Evolutionary conservation across 2,113 vertebrate genomes (phyloP), one percentile per base, ranked within the genome.

Genomic region (Hypocryptadius cinnamomeus): DNA sequence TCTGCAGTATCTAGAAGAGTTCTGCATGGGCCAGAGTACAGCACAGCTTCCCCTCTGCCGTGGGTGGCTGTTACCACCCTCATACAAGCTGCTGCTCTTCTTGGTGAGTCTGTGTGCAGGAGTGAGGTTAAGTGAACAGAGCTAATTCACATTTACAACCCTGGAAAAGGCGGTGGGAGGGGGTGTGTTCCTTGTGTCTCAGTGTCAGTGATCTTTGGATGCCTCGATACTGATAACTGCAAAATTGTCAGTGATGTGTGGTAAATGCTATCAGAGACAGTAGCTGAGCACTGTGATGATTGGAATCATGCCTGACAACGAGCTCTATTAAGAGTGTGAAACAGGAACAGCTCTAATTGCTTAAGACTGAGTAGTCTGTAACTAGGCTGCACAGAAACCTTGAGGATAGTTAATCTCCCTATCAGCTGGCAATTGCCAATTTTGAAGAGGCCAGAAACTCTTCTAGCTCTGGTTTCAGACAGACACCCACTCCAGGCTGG

Each of bases 321-420:
- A 92, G 71, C 79, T 92, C 70, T 59, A 4, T 76, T 92, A 89
- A 60, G 71, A 44, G 10, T 51, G 47, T 15, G 81, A 44, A 94
- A 35, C 59, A 73, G 59, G 59, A 94, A 50, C 54, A 72, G 66
- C 87, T 85, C 74, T 92, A 93, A 95, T 94, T 94, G 85, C 94
- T 89, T 31, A 35, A 89, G 71, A 82, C 87, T 21, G 17, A 61
- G 54, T 82, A 79, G 66, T 57, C 66, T 89, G 65, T 89, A 87
- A 79, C 61, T 59, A 69, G 33, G 81, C 59, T 91, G 61, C 76
- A 88, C 68, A 77, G 63, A 87, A 76, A 28, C 84, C 50, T 0
- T 73, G 71, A 77, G 86, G 73, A 3, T 45, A 27, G 81, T 61
- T 94, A 24, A 84, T 84, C 48, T 92, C 65, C 69, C 54, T 21